Conservation (phyloP, 2,113 vertebrate species). For the Tapirus terrestris region DNA sequence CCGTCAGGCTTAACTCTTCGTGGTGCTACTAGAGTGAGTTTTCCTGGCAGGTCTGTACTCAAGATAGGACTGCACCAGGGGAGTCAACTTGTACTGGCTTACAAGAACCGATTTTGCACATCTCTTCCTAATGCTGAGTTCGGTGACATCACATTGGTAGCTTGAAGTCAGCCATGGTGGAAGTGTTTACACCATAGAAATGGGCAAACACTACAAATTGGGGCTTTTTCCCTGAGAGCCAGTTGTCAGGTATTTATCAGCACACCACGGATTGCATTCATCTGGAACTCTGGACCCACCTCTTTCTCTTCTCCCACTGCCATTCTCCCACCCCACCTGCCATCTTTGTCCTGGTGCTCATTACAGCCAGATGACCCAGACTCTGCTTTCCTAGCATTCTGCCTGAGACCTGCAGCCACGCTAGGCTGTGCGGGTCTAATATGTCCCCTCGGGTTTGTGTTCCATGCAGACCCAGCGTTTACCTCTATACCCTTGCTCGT, state of each 20-base stretch:
- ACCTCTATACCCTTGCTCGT: neutral
- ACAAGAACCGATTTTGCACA: neutral
- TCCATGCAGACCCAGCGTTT: neutral
- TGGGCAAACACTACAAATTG: neutral
- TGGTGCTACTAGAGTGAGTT: neutral
- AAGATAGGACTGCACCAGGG: neutral
- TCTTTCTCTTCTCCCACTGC: neutral
- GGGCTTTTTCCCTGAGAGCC: neutral
- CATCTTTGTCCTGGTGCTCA: neutral
- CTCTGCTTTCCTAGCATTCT: neutral
- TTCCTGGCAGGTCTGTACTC: neutral
- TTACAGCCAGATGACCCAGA: neutral
- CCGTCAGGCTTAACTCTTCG: neutral
- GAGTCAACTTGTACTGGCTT: neutral
- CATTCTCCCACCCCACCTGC: neutral
- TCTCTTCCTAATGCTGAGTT: constrained; percentile 16
- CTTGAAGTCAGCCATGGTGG: neutral
- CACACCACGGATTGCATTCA: neutral
- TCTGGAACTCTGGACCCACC: neutral
- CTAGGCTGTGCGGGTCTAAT: neutral
- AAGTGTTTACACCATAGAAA: neutral
- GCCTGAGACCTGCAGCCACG: neutral
- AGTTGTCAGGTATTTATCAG: neutral
- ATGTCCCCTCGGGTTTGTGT: neutral
- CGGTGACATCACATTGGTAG: neutral